Evolutionary conservation across 1,140 invertebrate genomes (phyloP).

Genomic region (Mercenaria mercenaria): DNA sequence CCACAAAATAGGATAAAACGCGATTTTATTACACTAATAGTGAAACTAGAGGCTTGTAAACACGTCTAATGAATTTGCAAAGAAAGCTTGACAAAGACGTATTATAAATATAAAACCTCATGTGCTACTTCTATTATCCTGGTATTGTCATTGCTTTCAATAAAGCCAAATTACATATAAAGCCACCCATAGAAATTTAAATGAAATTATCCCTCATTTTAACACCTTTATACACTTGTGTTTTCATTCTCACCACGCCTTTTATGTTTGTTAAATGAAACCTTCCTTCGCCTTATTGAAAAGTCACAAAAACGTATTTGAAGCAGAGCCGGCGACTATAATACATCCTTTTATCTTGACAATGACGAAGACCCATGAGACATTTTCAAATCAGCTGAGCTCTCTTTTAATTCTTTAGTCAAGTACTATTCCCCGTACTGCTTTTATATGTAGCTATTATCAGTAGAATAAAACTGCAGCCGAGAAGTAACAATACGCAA

Average conservation of each 20-base stretch:
- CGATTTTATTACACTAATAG: constrained; percentile 63
- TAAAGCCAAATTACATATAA: constrained; percentile 58
- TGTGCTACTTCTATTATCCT: constrained; percentile 57
- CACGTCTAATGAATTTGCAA: constrained; percentile 60
- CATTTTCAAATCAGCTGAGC: constrained; percentile 26
- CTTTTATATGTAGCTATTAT: constrained; percentile 43
- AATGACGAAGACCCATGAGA: constrained; percentile 31
- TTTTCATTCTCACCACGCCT: constrained; percentile 54
- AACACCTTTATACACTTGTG: constrained; percentile 60
- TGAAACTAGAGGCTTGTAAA: constrained; percentile 59
- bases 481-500: constrained; percentile 18
- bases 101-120: constrained; percentile 46
- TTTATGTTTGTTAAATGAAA: constrained; percentile 60
- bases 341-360: constrained; percentile 37
- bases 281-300: constrained; percentile 53
- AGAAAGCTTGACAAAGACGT: constrained; percentile 46
- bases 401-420: constrained; percentile 41
- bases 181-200: constrained; percentile 60
- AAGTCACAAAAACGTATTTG: constrained; percentile 53
- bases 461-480: background rate
- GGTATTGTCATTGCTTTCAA: constrained; percentile 46
- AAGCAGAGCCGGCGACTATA: constrained; percentile 19
- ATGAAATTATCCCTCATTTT: constrained; percentile 65
- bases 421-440: constrained; percentile 28
- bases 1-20: constrained; percentile 59